These are phyloP conservation scores for Lasioglossum albipes DNA, from an alignment of 1,140 invertebrate species.

Conservation along the genomic window DNA sequence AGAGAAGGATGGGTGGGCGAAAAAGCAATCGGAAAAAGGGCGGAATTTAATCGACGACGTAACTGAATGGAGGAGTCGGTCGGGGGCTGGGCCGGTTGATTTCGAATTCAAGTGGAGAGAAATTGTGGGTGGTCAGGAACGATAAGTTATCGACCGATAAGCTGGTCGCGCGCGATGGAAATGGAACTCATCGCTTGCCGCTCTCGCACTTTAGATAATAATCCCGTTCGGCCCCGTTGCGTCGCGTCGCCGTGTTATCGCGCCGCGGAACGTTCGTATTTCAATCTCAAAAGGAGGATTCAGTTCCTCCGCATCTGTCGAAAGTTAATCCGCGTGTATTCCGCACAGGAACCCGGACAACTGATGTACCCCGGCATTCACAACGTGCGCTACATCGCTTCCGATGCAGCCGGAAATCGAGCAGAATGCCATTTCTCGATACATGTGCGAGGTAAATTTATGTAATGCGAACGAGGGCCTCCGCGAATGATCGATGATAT, in stretches of 20 bases:
- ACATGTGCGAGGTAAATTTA: conserved; percentile 81
- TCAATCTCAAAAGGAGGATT: conserved; percentile 26
- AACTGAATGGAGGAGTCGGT: no score
- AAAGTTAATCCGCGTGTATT: conserved; percentile 57
- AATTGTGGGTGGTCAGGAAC: not conserved
- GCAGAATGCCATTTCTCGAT: conserved; percentile 84
- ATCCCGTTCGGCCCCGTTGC: not conserved
- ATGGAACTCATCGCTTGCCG: not conserved
- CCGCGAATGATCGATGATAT: conserved; percentile 33
- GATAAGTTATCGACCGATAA: not conserved
- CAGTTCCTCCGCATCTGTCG: conserved; percentile 18
- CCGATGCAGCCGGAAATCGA: conserved; percentile 83
- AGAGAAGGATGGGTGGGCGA: not conserved
- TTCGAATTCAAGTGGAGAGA: not conserved
- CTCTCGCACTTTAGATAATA: conserved; percentile 2
- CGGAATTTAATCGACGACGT: not conserved
- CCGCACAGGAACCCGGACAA: conserved; percentile 81
- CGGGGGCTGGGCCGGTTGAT: not conserved
- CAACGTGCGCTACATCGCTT: conserved; percentile 83
- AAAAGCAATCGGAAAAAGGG: not conserved
- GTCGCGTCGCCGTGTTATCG: not conserved
- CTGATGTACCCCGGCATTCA: conserved; percentile 82
- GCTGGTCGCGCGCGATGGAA: not conserved
- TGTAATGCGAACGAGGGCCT: not conserved
- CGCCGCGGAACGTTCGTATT: not conserved